A percentile compares a stretch with the other conserved stretches of the same genome.
phyloP scores from a whole-genome alignment of 2,888 invertebrate genomes.

The Rhamphomyia laevipes region DNA sequence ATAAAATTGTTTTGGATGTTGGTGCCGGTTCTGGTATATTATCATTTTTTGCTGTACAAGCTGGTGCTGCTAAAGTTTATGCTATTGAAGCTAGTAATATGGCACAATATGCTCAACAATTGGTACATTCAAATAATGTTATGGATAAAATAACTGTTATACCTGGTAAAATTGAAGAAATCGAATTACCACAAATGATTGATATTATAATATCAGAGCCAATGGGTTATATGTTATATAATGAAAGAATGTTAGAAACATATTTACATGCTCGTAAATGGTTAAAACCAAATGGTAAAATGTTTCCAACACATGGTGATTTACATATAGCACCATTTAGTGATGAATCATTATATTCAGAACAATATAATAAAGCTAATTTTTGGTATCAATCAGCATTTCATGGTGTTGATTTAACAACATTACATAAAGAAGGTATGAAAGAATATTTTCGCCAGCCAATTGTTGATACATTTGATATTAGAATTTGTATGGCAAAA shows the following conservation, averaged over 20 bases:
- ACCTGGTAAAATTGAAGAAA: conserved; percentile 97
- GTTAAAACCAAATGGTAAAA: conserved; percentile 83
- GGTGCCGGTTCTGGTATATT: conserved; percentile 98
- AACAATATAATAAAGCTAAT: conserved; percentile 96
- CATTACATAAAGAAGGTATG: conserved; percentile 82
- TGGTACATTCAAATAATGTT: conserved; percentile 83
- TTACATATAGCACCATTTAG: conserved; percentile 95
- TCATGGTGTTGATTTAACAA: conserved; percentile 92
- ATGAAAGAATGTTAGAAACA: conserved; percentile 97
- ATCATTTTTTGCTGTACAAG: conserved; percentile 96
- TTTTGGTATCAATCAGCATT: conserved; percentile 99
- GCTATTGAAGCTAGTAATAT: conserved; percentile 99
- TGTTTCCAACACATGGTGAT: conserved; percentile 96
- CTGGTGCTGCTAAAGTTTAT: conserved; percentile 91
- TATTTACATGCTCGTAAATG: conserved; percentile 98
- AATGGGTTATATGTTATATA: conserved; percentile 99
- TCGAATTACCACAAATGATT: conserved; percentile 86
- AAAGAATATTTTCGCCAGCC: conserved; percentile 97
- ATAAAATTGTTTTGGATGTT: conserved; percentile 91
- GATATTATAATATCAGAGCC: conserved; percentile 98
- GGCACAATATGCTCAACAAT: conserved; percentile 87
- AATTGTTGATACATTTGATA: conserved; percentile 96
- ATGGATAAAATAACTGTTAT: conserved; percentile 82
- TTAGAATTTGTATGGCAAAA: conserved; percentile 91
- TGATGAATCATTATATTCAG: conserved; percentile 94